These are phyloP conservation scores for Propsilocerus akamusi DNA, from an alignment of 1,140 invertebrate genomes.

Conservation along the genomic window DNA sequence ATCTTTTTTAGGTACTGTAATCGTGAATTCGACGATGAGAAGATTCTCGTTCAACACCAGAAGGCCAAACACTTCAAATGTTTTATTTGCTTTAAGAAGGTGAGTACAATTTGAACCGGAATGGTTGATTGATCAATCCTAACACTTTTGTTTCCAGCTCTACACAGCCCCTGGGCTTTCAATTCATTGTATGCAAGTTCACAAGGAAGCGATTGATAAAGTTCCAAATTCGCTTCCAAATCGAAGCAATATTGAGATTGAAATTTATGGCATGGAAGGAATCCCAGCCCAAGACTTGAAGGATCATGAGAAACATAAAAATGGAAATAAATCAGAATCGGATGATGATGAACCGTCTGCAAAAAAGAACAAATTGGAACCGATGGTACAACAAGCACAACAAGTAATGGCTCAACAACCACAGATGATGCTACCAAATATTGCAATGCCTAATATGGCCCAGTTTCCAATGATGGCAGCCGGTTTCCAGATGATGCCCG, in stretches of 20 bases:
- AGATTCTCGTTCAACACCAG: constrained; percentile 99
- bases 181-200: constrained; percentile 99
- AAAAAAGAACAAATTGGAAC: constrained; percentile 45
- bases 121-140: neutral
- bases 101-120: constrained; percentile 97
- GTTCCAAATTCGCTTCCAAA: constrained; percentile 97
- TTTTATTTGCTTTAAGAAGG: constrained; percentile 98
- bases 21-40: constrained; percentile 99
- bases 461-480: constrained; percentile 30
- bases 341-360: constrained; percentile 61
- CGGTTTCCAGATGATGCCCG: constrained; percentile 6
- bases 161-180: constrained; percentile 34
- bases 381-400: constrained; percentile 25
- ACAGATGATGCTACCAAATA: constrained; percentile 32
- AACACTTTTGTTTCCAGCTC: neutral
- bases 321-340: constrained; percentile 43
- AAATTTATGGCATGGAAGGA: constrained; percentile 99
- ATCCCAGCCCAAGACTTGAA: constrained; percentile 89
- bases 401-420: constrained; percentile 21
- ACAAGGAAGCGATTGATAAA: constrained; percentile 99
- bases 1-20: constrained; percentile 82
- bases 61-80: constrained; percentile 99
- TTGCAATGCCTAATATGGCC: constrained; percentile 36
- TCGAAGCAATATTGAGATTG: constrained; percentile 96
- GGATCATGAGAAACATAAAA: constrained; percentile 80